These are phyloP conservation scores for Otocyon megalotis DNA, from an alignment of 2,113 vertebrate species.

Conservation along the genomic window DNA sequence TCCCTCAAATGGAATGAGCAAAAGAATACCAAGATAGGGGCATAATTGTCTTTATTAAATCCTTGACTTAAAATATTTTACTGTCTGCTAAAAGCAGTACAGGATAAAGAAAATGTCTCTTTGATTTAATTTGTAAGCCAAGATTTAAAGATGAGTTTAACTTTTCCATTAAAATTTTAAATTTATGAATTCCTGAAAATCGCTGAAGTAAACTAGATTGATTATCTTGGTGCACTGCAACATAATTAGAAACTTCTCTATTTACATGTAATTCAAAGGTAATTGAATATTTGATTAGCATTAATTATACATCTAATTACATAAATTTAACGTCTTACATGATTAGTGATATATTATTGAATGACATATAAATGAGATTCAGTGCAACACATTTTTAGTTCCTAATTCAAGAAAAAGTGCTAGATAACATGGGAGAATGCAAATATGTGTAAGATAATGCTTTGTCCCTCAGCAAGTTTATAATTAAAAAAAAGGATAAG, in stretches of 20 bases:
- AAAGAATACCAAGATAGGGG: neutral
- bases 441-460: neutral
- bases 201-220: slow-evolving; percentile 30
- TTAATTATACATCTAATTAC: slow-evolving; percentile 34
- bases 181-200: slow-evolving; percentile 49
- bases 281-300: slow-evolving; percentile 35
- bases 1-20: neutral
- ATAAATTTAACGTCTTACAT: neutral
- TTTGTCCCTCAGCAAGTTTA: neutral
- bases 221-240: slow-evolving; percentile 17
- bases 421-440: neutral
- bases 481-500: slow-evolving; percentile 2
- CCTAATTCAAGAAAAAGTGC: slow-evolving; percentile 26
- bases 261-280: slow-evolving; percentile 32
- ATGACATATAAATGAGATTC: slow-evolving; percentile 13
- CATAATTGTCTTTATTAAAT: slow-evolving; percentile 35
- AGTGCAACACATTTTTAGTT: neutral
- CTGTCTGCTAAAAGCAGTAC: slow-evolving; percentile 2
- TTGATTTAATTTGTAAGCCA: slow-evolving; percentile 11
- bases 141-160: slow-evolving; percentile 17
- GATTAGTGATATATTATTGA: neutral
- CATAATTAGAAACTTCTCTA: neutral
- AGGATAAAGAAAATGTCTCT: neutral
- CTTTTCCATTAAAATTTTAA: slow-evolving; percentile 50
- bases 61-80: slow-evolving; percentile 41